Percentiles rank a stretch among this genome's conserved stretches.
Conservation (phyloP, 2,797 vertebrate genomes). For the Poeciliopsis presidionis region DNA sequence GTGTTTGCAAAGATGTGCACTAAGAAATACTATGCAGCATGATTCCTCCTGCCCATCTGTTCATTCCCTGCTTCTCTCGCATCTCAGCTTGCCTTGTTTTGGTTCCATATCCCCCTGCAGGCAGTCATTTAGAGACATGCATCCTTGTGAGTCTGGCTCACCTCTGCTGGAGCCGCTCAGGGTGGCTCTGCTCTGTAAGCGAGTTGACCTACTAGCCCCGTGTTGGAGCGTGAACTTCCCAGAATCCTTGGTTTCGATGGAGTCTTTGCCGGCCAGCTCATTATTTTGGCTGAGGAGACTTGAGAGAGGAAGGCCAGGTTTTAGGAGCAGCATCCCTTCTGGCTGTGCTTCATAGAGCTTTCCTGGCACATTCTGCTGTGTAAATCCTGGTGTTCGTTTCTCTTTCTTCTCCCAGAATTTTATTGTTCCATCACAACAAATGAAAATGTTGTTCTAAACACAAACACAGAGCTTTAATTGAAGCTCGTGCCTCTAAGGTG, state of each 20-base stretch:
- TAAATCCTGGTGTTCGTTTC: conserved; percentile 59
- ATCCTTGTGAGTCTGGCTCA: conserved; percentile 61
- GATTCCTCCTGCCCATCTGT: conserved; percentile 63
- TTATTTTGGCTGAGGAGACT: conserved; percentile 65
- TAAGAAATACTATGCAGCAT: conserved; percentile 52
- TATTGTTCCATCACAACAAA: conserved; percentile 59
- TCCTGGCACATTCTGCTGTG: conserved; percentile 61
- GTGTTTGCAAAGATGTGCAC: conserved; percentile 16
- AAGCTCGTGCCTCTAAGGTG: conserved; percentile 42
- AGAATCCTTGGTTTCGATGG: conserved; percentile 53
- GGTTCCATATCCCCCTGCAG: conserved; percentile 60
- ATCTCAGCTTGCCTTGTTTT: conserved; percentile 62
- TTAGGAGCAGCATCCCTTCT: conserved; percentile 64
- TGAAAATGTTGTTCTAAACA: conserved; percentile 42
- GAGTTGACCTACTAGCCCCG: conserved; percentile 68
- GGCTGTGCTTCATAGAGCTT: conserved; percentile 63
- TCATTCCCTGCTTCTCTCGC: conserved; percentile 55
- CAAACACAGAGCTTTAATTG: conserved; percentile 50
- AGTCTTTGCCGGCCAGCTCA: conserved; percentile 57
- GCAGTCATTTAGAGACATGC: conserved; percentile 69
- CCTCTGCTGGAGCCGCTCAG: conserved; percentile 55
- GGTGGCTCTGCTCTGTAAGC: conserved; percentile 62
- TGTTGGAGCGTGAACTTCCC: conserved; percentile 64
- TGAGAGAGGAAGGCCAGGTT: conserved; percentile 57
- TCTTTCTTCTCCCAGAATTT: conserved; percentile 38